phyloP scores from a whole-genome alignment of 2,888 invertebrate species.

The Acheta domesticus region DNA sequence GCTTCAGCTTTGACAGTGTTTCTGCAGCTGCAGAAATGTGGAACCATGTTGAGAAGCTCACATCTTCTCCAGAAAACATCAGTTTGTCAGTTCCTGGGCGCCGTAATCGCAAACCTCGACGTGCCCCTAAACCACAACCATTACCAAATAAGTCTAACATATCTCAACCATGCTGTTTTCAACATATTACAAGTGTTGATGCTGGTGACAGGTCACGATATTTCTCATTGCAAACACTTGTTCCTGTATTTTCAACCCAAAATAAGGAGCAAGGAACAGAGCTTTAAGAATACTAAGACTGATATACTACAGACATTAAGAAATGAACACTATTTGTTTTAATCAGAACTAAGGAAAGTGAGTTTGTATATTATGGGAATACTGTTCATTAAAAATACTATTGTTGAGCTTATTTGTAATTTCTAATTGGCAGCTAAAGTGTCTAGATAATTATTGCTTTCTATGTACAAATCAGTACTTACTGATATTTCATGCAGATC shows the following conservation, averaged over 20 bases:
- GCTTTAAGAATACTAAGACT: no score
- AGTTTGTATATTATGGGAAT: no score
- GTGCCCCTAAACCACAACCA: slow-evolving; percentile 55
- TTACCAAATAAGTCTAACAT: slow-evolving; percentile 76
- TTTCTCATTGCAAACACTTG: slow-evolving; percentile 64
- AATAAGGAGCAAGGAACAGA: neutral
- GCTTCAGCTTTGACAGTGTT: slow-evolving; percentile 74
- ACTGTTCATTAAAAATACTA: no score
- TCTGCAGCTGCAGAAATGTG: slow-evolving; percentile 69
- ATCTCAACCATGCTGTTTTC: slow-evolving; percentile 79
- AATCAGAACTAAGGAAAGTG: no score
- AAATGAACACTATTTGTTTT: no score
- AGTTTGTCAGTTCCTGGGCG: slow-evolving; percentile 65
- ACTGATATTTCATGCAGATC: no score
- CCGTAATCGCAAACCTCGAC: slow-evolving; percentile 55
- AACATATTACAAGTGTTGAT: slow-evolving; percentile 76
- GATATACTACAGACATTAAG: no score
- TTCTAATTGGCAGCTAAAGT: no score
- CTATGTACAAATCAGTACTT: no score
- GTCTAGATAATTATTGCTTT: no score
- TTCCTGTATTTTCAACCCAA: slow-evolving; percentile 40
- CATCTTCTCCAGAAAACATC: slow-evolving; percentile 74
- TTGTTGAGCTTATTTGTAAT: no score
- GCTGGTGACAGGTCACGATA: slow-evolving; percentile 62
- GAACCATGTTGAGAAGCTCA: slow-evolving; percentile 64